Evolutionary conservation across 2,113 vertebrate genomes (phyloP), one percentile per base, ranked within the genome.

Genomic region (Aythya baeri): DNA sequence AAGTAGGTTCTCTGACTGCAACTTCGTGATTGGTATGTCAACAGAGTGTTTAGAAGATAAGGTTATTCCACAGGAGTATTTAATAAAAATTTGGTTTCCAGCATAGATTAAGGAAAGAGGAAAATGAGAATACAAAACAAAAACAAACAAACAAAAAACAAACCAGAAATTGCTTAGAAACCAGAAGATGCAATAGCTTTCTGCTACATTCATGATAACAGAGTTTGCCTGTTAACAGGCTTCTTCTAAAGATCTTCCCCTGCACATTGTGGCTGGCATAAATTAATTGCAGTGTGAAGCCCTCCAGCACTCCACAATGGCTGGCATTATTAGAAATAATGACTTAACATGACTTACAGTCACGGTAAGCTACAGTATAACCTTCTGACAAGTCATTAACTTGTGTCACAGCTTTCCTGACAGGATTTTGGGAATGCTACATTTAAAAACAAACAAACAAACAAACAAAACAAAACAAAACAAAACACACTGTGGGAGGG

Each of bases 371-470:
- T 41, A 43, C 62, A 91, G 26, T 46, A 70, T 7, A 83, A 88
- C 57, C 57, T 80, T 78, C 50, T 83, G 75, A 91, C 75, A 83
- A 83, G 75, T 66, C 83, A 92, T 91, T 86, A 80, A 63, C 61
- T 89, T 44, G 49, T 88, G 81, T 83, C 75, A 70, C 54, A 50
- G 2, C 44, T 32, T 75, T 86, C 32, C 44, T 91, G 75, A 81
- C 75, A 89, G 52, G 27, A 58, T 63, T 77, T 74, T 38, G 44
- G 65, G 71, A 92, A 59, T 8, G 17, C 67, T 36, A 83, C n/a
- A 67, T 50, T 75, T 41, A 41, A 41, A 88, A 79, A 92, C 27
- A 91, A 88, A 46, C 9, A 46, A 46, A 44, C 15, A 44, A 44
- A 44, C 6, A 91, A 88, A 21, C 4, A 49, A 49, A 44, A 5